Percentiles rank a stretch among this genome's conserved stretches.
Evolutionary conservation across 1,140 invertebrate genomes (phyloP).

Genomic region (Drosophila littoralis): DNA sequence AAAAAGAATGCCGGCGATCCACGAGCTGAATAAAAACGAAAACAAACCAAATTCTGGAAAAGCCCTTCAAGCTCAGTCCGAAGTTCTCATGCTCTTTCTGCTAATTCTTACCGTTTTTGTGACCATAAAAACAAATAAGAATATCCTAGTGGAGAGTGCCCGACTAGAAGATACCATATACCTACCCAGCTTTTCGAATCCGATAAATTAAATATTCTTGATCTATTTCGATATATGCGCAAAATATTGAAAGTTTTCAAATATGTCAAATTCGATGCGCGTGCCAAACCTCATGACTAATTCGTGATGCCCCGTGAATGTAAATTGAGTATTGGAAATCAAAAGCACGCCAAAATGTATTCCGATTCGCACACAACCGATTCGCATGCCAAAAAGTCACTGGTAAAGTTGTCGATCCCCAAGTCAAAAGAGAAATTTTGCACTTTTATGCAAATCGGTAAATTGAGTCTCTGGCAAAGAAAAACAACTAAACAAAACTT

Average conservation of each 20-base stretch:
- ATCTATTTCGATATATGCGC: too few relatives aligned
- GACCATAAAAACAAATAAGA: neutral
- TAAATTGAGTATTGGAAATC: neutral
- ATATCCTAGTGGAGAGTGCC: neutral
- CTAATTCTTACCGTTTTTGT: neutral
- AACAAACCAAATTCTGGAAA: slow-evolving; percentile 8
- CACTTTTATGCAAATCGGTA: slow-evolving; percentile 33
- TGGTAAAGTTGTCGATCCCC: slow-evolving; percentile 15
- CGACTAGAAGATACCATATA: too few relatives aligned
- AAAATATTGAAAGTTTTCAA: neutral
- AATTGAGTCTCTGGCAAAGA: neutral
- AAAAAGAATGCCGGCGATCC: slow-evolving; percentile 9
- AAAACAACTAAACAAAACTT: neutral
- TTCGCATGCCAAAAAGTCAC: slow-evolving; percentile 35
- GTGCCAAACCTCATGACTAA: neutral
- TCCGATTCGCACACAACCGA: slow-evolving; percentile 14
- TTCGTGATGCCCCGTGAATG: neutral
- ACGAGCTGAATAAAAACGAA: slow-evolving; percentile 17
- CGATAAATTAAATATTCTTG: too few relatives aligned
- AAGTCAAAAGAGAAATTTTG: slow-evolving; percentile 40
- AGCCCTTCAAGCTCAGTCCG: neutral
- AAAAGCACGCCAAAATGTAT: slow-evolving; percentile 2
- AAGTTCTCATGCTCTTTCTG: slow-evolving; percentile 1
- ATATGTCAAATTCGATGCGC: neutral
- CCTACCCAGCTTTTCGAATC: too few relatives aligned